phyloP scores from a whole-genome alignment of 30 jellyfish, hydroid and myxozoan genomes.

The Rhopilema esculentum region DNA sequence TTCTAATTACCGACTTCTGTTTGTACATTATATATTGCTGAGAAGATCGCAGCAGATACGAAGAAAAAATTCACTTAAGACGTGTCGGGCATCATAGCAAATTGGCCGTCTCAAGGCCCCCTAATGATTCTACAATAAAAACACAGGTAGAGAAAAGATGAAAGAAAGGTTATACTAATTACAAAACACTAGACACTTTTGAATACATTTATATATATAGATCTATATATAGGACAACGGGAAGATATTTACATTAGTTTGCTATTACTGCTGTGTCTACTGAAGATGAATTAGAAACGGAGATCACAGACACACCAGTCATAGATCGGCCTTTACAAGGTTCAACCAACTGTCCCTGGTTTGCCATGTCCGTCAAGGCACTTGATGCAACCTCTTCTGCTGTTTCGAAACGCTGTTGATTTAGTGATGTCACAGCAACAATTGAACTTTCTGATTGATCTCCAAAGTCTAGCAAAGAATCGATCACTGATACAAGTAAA shows the following conservation, averaged over 20 bases:
- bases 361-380: conserved; percentile 98
- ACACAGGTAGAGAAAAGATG: neutral
- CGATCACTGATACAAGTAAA: too few species aligned
- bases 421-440: conserved; percentile 8
- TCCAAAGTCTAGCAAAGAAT: neutral
- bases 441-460: conserved; percentile 16
- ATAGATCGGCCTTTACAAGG: conserved; percentile 12
- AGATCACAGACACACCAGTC: conserved; percentile 51
- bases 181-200: neutral
- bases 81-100: neutral
- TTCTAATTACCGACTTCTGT: too few species aligned
- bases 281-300: conserved; percentile 32
- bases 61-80: too few species aligned
- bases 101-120: neutral
- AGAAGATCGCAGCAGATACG: neutral
- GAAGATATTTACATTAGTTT: neutral
- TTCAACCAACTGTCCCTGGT: conserved; percentile 48
- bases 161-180: neutral
- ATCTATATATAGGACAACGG: neutral
- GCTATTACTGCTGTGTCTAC: conserved; percentile 23
- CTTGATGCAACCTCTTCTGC: conserved; percentile 98
- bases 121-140: neutral
- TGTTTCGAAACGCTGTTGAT: conserved; percentile 40
- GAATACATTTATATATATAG: too few species aligned
- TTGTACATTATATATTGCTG: neutral